Percentiles rank a stretch among this genome's conserved stretches.
phyloP scores from a whole-genome alignment of 2,113 vertebrate genomes.

The Zeus faber region DNA sequence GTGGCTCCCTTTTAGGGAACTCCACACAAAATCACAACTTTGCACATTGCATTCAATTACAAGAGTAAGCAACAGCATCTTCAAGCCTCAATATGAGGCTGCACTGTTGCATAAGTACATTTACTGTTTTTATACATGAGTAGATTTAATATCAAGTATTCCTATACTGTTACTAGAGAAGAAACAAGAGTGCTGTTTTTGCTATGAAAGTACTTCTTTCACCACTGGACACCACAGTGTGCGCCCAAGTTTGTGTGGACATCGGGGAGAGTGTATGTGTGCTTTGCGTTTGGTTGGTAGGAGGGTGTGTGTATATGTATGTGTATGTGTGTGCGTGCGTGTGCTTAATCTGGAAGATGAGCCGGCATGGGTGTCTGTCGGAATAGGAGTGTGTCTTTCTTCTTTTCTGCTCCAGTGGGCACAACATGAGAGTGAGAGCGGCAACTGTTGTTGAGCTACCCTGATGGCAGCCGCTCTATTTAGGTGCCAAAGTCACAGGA shows the following conservation, averaged over 20 bases:
- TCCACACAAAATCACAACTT: too few species aligned
- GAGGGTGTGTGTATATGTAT: slow-evolving; percentile 14
- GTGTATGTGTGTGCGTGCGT: slow-evolving; percentile 4
- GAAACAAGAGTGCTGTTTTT: too few species aligned
- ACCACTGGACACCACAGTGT: slow-evolving; percentile 10
- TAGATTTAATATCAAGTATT: background rate
- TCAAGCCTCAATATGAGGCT: too few species aligned
- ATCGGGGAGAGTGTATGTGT: slow-evolving; percentile 4
- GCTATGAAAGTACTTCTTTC: too few species aligned
- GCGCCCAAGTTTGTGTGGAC: slow-evolving; percentile 16
- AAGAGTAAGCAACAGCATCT: too few species aligned
- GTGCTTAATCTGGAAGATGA: background rate
- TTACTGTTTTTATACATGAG: background rate
- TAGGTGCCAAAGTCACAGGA: slow-evolving; percentile 65
- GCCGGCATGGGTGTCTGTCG: background rate
- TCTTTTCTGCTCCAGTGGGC: slow-evolving; percentile 23
- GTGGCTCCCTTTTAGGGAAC: too few species aligned
- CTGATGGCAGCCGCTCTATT: slow-evolving; percentile 63
- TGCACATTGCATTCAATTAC: too few species aligned
- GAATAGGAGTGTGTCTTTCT: background rate
- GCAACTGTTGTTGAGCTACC: slow-evolving; percentile 60
- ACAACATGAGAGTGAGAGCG: slow-evolving; percentile 44
- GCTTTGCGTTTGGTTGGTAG: too few species aligned
- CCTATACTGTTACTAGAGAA: background rate
- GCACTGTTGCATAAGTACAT: too few species aligned